phyloP scores from a whole-genome alignment of 2,888 invertebrate genomes.

The Drosophila kokeensis region DNA sequence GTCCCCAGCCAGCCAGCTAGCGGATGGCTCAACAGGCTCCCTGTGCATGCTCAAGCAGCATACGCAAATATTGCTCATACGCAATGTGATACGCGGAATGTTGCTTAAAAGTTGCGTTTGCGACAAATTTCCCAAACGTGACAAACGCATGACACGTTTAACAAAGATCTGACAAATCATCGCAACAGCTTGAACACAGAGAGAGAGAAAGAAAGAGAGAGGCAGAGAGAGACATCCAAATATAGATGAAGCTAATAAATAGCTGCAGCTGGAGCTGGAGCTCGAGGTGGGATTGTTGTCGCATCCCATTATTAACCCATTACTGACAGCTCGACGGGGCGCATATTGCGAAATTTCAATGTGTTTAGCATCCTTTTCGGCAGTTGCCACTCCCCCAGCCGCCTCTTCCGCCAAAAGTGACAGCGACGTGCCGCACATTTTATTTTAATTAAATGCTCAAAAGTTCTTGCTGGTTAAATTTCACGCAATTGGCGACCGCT shows the following conservation, averaged over 20 bases:
- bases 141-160: constrained; percentile 34
- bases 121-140: constrained; percentile 18
- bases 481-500: constrained; percentile 38
- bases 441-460: constrained; percentile 70
- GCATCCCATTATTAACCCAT: constrained; percentile 41
- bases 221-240: neutral
- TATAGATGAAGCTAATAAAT: neutral
- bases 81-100: constrained; percentile 16
- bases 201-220: neutral
- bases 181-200: neutral
- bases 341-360: constrained; percentile 28
- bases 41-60: constrained; percentile 14
- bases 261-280: neutral
- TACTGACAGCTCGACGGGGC: constrained; percentile 34
- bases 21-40: constrained; percentile 22
- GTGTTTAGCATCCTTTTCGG: constrained; percentile 2
- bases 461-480: constrained; percentile 53
- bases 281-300: neutral
- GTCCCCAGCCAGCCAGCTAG: neutral
- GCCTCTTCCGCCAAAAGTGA: neutral
- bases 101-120: constrained; percentile 23
- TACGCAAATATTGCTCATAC: constrained; percentile 49
- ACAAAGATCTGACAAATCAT: constrained; percentile 49
- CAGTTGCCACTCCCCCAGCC: neutral
- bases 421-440: constrained; percentile 38